Conservation (phyloP, 2,888 invertebrate genomes). For the Achlya flavicornis region DNA sequence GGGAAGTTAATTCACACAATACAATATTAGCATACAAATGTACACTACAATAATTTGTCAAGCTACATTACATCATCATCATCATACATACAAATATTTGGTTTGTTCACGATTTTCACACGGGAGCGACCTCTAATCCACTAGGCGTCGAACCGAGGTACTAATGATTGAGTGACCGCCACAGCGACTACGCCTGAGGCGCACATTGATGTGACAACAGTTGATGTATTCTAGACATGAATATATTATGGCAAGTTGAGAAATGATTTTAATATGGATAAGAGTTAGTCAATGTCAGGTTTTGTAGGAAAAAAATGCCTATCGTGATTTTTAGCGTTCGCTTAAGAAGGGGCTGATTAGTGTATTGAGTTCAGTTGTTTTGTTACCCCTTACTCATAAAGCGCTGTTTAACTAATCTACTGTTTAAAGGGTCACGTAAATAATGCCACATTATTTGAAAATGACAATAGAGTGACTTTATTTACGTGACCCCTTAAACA, state of each 20-base stretch:
- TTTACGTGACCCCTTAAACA: too few species aligned
- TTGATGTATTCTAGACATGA: constrained; percentile 20
- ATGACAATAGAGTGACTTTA: too few species aligned
- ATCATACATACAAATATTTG: constrained; percentile 8
- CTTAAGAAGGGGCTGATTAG: background rate
- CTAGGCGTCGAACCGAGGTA: constrained; percentile 14
- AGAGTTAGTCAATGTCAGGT: constrained; percentile 14
- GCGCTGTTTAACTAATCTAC: too few species aligned
- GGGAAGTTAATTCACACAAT: too few species aligned
- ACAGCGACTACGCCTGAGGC: constrained; percentile 19
- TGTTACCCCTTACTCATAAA: too few species aligned
- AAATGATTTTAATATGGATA: constrained; percentile 16
- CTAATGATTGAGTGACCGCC: constrained; percentile 27
- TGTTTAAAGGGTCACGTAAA: too few species aligned
- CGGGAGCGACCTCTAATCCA: constrained; percentile 36
- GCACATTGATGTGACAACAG: constrained; percentile 20
- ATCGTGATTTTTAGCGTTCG: background rate
- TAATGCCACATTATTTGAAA: too few species aligned
- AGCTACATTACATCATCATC: constrained; percentile 25
- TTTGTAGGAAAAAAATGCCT: too few species aligned
- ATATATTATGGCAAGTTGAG: constrained; percentile 22
- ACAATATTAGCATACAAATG: too few species aligned
- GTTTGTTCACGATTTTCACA: constrained; percentile 28
- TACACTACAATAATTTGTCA: constrained; percentile 31
- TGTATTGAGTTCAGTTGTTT: background rate